Base-by-base conservation (phyloP, 1,140 invertebrate species). In the Dysdera silvatica region DNA sequence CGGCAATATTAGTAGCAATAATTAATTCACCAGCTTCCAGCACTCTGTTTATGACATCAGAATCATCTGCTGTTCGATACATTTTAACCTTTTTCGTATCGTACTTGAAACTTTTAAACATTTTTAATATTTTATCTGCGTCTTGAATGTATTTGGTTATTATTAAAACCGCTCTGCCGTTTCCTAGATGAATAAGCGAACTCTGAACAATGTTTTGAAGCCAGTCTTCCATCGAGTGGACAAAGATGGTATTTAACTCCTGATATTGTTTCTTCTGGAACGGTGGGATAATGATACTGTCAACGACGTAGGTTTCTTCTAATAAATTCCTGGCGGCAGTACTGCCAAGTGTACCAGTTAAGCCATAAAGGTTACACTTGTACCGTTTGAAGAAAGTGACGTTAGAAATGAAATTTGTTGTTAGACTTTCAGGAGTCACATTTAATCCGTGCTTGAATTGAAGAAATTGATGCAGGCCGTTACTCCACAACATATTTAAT, bases 1-100 rank as follows among this genome's bases (percentile, higher is more conserved):
- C 76, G 12, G 76, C 74, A 16, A 77, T 61, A 52, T 77, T 77
- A n/a, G 76, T 77, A 23, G 76, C 73, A 16, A 77, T 69, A n/a
- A 77, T 74, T 8, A 76, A 40, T 2, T 53, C 43, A 3, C 63
- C 59, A 5, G 33, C 28, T 18, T 58, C 51, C 29, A 72, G 40
- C 20, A 52, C 18, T 80, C 40, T n/a, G 41, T 31, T 55, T 8
- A 47, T 58, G 32, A 16, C 37, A 16, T 40, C 14, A 16, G 16
- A 16, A 16, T 16, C 16, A 40, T 40, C 14, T 16, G 16, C 20
- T 16, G 20, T 40, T 40, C 14, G 16, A 20, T 40, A 40, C 37
- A 40, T 16, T 40, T 40, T 40, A 40, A 40, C 14, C 37, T 16
- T 20, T 16, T 16, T 40, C 16, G 37, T 16, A 16, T 16, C 14